A percentile compares a stretch with the other conserved stretches of the same genome.
Evolutionary conservation across 2,797 vertebrate genomes (phyloP).

Genomic region (Lacerta agilis): DNA sequence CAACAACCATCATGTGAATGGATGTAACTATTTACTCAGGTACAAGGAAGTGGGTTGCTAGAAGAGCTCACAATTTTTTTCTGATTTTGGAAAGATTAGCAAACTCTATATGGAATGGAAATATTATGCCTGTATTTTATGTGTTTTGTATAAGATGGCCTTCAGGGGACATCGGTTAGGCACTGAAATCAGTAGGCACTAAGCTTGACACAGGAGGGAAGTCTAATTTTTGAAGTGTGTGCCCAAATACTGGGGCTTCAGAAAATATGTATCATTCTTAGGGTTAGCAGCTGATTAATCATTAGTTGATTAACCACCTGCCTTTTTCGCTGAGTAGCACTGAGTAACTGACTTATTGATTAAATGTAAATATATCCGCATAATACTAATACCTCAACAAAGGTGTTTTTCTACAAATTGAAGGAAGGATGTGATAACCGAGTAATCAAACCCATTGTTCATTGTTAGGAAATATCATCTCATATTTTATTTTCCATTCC

Average conservation of each 20-base stretch:
- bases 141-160: not conserved
- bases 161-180: not conserved
- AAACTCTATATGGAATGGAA: not conserved
- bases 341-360: not conserved
- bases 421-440: not conserved
- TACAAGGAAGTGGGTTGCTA: not conserved
- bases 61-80: not conserved
- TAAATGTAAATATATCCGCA: not conserved
- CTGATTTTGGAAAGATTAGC: conserved; percentile 1
- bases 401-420: not conserved
- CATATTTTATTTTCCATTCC: no score
- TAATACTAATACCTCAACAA: not conserved
- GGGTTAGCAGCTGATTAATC: not conserved
- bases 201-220: not conserved
- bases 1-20: not conserved
- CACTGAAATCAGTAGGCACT: not conserved
- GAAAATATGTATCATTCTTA: not conserved
- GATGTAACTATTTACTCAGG: not conserved
- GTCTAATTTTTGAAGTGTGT: not conserved
- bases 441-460: not conserved
- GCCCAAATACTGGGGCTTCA: not conserved
- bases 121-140: not conserved
- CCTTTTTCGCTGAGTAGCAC: not conserved
- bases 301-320: not conserved
- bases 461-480: no score